Percentiles rank a stretch among this genome's conserved stretches.
Conservation (phyloP, 2,113 vertebrate species). For the Oceanodroma tethys region DNA sequence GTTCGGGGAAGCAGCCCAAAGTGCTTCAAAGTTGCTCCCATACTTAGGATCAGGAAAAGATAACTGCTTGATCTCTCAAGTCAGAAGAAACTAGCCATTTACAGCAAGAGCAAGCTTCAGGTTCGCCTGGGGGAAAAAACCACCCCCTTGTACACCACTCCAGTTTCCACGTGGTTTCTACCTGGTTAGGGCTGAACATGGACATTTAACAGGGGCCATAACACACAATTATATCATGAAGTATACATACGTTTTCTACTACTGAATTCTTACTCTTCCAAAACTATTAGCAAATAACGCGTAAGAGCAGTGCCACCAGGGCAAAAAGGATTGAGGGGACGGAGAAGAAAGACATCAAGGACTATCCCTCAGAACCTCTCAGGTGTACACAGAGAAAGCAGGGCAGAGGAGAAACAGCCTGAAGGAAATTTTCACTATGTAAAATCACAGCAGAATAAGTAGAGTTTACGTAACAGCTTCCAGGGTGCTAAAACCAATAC, state of each 20-base stretch:
- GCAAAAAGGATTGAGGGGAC: background rate
- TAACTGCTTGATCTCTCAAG: background rate
- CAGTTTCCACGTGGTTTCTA: background rate
- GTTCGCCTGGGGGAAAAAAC: background rate
- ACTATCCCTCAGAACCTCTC: background rate
- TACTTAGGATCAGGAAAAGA: background rate
- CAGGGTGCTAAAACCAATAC: background rate
- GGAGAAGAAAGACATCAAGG: background rate
- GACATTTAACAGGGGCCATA: accelerated
- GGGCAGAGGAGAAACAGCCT: background rate
- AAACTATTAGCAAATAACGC: accelerated
- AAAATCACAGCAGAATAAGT: background rate
- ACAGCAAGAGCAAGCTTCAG: background rate
- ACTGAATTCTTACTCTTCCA: background rate
- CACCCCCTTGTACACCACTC: accelerated
- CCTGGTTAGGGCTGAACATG: background rate
- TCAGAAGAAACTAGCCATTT: background rate
- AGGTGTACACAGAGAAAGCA: background rate
- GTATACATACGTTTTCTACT: accelerated
- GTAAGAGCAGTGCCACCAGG: background rate
- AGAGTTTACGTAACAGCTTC: background rate
- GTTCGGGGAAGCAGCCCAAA: background rate
- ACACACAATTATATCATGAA: accelerated
- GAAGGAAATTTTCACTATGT: background rate
- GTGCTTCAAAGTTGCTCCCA: background rate